Percentiles rank a stretch among this genome's conserved stretches.
These are phyloP conservation scores for Lutraria rhynchaena DNA, from an alignment of 1,140 invertebrate genomes.

Conservation along the genomic window DNA sequence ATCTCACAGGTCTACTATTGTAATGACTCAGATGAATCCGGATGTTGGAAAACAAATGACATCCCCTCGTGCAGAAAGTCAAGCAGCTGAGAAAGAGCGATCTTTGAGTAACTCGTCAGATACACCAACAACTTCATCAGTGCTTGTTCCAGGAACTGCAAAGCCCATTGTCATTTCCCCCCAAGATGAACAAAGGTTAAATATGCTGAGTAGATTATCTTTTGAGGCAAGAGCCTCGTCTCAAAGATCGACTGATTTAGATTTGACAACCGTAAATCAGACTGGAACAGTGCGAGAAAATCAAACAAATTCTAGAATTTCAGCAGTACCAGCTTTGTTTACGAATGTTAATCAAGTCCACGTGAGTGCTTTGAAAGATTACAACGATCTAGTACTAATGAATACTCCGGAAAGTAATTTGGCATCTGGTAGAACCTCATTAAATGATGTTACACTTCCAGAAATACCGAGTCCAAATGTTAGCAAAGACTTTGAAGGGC, in stretches of 20 bases:
- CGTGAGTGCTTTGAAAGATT: background rate
- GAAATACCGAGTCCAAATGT: conserved; percentile 8
- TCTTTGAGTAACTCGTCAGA: too few species aligned
- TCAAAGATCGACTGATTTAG: too few species aligned
- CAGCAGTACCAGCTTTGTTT: background rate
- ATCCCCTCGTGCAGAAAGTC: background rate
- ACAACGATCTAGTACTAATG: background rate
- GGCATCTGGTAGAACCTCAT: too few species aligned
- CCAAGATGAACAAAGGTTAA: background rate
- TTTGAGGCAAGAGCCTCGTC: background rate
- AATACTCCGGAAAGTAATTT: conserved; percentile 16
- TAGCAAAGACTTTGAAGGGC: background rate
- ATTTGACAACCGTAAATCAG: too few species aligned
- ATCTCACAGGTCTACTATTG: too few species aligned
- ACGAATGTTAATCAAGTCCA: background rate
- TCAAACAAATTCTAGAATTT: background rate
- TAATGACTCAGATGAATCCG: too few species aligned
- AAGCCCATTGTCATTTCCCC: conserved; percentile 17
- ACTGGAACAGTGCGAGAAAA: too few species aligned
- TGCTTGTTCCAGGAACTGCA: background rate
- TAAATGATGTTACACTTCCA: conserved; percentile 27
- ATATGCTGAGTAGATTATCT: conserved; percentile 8
- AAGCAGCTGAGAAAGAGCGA: too few species aligned
- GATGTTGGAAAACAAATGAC: too few species aligned
- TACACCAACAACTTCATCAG: background rate